Evolutionary conservation across 2,113 vertebrate genomes (phyloP).

Genomic region (Brachyistius frenatus): DNA sequence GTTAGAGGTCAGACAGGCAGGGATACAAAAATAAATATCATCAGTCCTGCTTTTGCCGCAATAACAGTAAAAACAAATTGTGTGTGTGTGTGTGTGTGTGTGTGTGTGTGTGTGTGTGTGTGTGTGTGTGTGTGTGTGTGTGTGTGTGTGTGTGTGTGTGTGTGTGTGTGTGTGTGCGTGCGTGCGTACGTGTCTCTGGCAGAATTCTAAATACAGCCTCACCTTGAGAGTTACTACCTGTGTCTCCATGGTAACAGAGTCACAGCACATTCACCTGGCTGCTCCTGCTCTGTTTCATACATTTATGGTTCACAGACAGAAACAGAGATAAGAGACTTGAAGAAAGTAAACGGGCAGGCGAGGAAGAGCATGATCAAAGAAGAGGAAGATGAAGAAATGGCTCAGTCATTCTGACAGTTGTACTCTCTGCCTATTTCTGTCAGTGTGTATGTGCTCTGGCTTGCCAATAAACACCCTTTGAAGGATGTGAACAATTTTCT

Average conservation of each 20-base stretch:
- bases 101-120: background rate
- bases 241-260: slow-evolving; percentile 67
- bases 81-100: too few relatives aligned
- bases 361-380: slow-evolving; percentile 52
- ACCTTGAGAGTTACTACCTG: slow-evolving; percentile 62
- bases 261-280: slow-evolving; percentile 47
- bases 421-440: slow-evolving; percentile 10
- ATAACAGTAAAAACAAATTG: too few relatives aligned
- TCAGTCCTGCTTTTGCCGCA: too few relatives aligned
- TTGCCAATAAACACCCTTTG: slow-evolving; percentile 8
- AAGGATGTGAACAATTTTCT: slow-evolving; percentile 7
- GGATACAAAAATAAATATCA: too few relatives aligned
- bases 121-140: background rate
- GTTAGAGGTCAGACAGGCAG: too few relatives aligned
- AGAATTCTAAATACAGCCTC: slow-evolving; percentile 52
- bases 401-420: slow-evolving; percentile 29
- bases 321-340: slow-evolving; percentile 44
- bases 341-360: slow-evolving; percentile 25
- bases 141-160: background rate
- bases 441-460: background rate
- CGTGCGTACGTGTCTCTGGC: background rate
- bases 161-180: background rate
- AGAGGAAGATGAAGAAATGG: slow-evolving; percentile 39
- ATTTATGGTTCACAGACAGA: slow-evolving; percentile 50
- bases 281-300: slow-evolving; percentile 51